These are phyloP conservation scores for Conchocele bisecta DNA, from an alignment of 2,888 invertebrate species.

Conservation along the genomic window DNA sequence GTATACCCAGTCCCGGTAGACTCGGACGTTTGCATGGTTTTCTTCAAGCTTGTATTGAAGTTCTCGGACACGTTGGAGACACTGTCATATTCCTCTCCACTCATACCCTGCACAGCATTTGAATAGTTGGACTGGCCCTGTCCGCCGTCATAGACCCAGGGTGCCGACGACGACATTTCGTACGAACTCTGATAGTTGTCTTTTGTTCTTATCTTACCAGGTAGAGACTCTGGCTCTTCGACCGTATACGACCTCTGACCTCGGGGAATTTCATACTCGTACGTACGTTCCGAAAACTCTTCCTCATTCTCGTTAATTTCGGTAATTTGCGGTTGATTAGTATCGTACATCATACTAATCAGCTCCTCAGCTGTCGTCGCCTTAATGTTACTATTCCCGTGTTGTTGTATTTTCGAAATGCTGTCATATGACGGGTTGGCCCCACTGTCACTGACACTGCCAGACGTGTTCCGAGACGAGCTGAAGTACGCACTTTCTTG, in stretches of 20 bases:
- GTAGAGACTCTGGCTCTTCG: constrained; percentile 47
- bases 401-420: constrained; percentile 58
- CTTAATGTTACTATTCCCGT: constrained; percentile 56
- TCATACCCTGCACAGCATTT: constrained; percentile 13
- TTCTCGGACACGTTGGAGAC: constrained; percentile 17
- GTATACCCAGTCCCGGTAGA: constrained; percentile 8
- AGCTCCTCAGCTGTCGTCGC: constrained; percentile 63
- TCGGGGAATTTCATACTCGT: constrained; percentile 50
- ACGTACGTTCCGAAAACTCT: constrained; percentile 55
- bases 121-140: constrained; percentile 24
- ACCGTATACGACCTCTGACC: constrained; percentile 43
- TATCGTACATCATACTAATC: constrained; percentile 58
- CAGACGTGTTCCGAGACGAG: constrained; percentile 51
- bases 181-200: constrained; percentile 55
- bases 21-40: constrained; percentile 25
- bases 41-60: not conserved
- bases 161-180: constrained; percentile 48
- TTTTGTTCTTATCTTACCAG: constrained; percentile 32
- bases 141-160: constrained; percentile 57
- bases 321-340: constrained; percentile 39
- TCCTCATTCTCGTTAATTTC: constrained; percentile 62
- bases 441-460: constrained; percentile 46
- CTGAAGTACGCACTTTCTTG: constrained; percentile 65
- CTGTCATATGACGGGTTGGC: constrained; percentile 51
- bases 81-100: constrained; percentile 32